A percentile compares a stretch with the other conserved stretches of the same genome.
Conservation (phyloP, 2,797 vertebrate genomes). For the Bucorvus abyssinicus region DNA sequence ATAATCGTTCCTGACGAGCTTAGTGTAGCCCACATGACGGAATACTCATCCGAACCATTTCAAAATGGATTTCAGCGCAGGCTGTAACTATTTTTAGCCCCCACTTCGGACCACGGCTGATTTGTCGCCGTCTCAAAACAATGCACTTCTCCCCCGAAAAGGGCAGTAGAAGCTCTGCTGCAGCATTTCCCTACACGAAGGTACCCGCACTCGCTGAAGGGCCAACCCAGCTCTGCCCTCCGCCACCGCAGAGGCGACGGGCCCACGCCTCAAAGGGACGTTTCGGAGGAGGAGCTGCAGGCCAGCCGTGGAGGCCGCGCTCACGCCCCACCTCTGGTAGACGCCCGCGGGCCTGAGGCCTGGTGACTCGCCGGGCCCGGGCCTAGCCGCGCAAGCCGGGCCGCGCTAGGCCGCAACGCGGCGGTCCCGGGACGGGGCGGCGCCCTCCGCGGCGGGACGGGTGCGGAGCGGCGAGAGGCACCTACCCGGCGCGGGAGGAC, state of each 20-base stretch:
- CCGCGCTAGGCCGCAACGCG: background rate
- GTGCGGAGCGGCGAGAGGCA: background rate
- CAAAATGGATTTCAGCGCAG: background rate
- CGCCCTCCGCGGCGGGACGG: too few species aligned
- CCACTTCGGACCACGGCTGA: accelerated
- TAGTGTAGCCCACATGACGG: background rate
- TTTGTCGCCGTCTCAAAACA: too few species aligned
- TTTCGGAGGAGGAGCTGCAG: background rate
- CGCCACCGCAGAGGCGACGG: accelerated
- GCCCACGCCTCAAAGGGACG: accelerated
- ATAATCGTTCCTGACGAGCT: background rate
- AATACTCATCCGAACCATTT: background rate
- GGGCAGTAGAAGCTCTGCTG: background rate
- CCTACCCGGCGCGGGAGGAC: constrained; percentile 4
- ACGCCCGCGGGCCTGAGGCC: background rate
- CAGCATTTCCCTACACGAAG: accelerated
- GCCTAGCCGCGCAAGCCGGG: background rate
- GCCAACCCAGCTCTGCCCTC: accelerated
- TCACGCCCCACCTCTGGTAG: background rate
- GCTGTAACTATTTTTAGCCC: background rate
- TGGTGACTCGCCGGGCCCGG: background rate
- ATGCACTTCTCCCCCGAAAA: background rate
- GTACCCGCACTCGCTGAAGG: accelerated
- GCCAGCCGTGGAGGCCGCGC: background rate
- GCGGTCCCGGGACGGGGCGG: too few species aligned